A percentile compares a stretch with the other conserved stretches of the same genome.
Evolutionary conservation across 2,797 vertebrate genomes (phyloP).

Genomic region (Alcedo quadribrachys): DNA sequence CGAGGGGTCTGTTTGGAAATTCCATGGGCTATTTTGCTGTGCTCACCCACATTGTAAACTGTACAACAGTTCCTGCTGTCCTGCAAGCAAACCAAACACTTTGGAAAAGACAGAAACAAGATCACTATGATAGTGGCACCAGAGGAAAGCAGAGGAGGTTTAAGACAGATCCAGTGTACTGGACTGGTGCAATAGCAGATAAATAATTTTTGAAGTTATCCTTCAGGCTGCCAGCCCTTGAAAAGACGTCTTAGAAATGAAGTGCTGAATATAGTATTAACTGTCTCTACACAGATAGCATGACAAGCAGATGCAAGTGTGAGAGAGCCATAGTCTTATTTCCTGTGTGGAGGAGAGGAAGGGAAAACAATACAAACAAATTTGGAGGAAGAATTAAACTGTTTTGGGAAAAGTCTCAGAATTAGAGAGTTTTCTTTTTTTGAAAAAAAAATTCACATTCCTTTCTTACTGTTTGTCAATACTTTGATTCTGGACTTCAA

Average conservation of each 20-base stretch:
- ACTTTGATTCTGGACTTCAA: constrained; percentile 35
- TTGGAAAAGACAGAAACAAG: background rate
- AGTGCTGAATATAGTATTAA: background rate
- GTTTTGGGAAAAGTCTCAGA: background rate
- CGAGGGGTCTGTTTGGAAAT: background rate
- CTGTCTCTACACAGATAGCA: background rate
- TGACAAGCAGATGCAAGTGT: background rate
- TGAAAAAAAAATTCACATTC: background rate
- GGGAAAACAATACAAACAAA: background rate
- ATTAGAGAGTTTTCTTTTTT: background rate
- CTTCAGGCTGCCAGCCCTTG: background rate
- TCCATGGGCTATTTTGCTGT: background rate
- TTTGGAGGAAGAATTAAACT: background rate
- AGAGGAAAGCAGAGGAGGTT: background rate
- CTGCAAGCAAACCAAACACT: background rate
- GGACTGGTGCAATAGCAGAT: background rate
- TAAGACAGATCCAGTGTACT: background rate
- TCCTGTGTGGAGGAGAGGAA: background rate
- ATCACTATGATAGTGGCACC: background rate
- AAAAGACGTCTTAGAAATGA: background rate
- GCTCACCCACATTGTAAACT: background rate
- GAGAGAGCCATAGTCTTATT: background rate
- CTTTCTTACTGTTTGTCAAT: background rate
- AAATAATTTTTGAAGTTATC: background rate
- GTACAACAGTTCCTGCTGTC: background rate